phyloP scores from a whole-genome alignment of 2,888 invertebrate species.

The Agonopterix heracliana region DNA sequence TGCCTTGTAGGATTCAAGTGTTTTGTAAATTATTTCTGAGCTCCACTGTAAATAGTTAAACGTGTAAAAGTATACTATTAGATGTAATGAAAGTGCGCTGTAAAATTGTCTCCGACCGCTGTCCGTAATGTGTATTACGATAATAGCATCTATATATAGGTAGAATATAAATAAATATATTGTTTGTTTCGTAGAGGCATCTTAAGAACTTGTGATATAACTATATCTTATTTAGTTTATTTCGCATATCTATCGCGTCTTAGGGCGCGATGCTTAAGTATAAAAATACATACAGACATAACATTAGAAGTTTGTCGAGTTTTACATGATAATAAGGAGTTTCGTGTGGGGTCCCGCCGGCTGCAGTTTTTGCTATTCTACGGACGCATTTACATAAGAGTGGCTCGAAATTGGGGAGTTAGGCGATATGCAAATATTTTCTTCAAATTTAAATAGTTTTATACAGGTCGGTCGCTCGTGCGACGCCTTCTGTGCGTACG shows the following conservation, averaged over 20 bases:
- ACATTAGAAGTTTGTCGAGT: slow-evolving; percentile 53
- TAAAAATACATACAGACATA: slow-evolving; percentile 73
- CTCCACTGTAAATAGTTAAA: slow-evolving; percentile 70
- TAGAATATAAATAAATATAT: slow-evolving; percentile 62
- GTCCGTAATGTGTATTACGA: slow-evolving; percentile 51
- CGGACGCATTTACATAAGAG: slow-evolving; percentile 64
- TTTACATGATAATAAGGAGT: slow-evolving; percentile 60
- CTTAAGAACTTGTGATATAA: slow-evolving; percentile 75
- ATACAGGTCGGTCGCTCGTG: slow-evolving; percentile 37
- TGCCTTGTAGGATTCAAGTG: slow-evolving; percentile 68
- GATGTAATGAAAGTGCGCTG: slow-evolving; percentile 57
- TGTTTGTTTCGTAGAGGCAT: slow-evolving; percentile 73
- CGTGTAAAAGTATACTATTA: slow-evolving; percentile 71
- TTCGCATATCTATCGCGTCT: slow-evolving; percentile 49
- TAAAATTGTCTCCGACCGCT: slow-evolving; percentile 57
- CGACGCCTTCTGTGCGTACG: slow-evolving; percentile 24
- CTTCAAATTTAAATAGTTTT: slow-evolving; percentile 55
- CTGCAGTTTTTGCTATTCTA: slow-evolving; percentile 64
- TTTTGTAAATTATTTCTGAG: slow-evolving; percentile 70
- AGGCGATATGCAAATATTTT: slow-evolving; percentile 75
- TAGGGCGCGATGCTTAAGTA: slow-evolving; percentile 38
- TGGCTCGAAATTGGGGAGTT: slow-evolving; percentile 61
- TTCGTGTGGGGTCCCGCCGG: slow-evolving; percentile 62
- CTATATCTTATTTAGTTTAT: slow-evolving; percentile 65
- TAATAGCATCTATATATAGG: slow-evolving; percentile 37